Conservation (phyloP, 1,140 invertebrate species). For the Euborellia annulipes region DNA sequence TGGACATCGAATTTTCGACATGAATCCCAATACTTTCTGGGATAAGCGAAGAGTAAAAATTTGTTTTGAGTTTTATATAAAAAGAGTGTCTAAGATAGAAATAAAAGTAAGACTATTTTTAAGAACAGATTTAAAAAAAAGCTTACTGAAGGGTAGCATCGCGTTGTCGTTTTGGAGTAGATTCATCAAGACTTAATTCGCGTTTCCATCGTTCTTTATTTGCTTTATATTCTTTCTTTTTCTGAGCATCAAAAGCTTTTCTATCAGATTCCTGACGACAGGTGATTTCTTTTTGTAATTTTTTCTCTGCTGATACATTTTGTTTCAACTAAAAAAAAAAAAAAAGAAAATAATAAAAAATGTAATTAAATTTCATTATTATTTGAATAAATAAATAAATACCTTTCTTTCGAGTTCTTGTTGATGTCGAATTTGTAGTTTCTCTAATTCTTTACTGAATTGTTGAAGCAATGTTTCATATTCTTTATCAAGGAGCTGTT, state of each 20-base stretch:
- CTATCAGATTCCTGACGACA: slow-evolving; percentile 77
- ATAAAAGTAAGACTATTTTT: not conserved
- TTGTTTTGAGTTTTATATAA: not conserved
- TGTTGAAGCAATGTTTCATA: slow-evolving; percentile 83
- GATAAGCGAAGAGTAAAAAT: not conserved
- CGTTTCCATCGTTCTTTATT: slow-evolving; percentile 95
- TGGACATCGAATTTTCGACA: no score
- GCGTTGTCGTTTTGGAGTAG: slow-evolving; percentile 79
- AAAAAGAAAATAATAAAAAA: slow-evolving; percentile 1
- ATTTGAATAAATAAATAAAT: slow-evolving; percentile 2
- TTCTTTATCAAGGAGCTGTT: slow-evolving; percentile 87
- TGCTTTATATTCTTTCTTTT: slow-evolving; percentile 95
- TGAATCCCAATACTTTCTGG: no score
- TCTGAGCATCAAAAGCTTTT: slow-evolving; percentile 74
- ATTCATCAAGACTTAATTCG: slow-evolving; percentile 77
- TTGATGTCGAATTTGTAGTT: slow-evolving; percentile 70
- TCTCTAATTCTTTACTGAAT: slow-evolving; percentile 84
- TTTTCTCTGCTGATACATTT: slow-evolving; percentile 77
- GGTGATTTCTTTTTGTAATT: slow-evolving; percentile 82
- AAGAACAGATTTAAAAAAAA: not conserved
- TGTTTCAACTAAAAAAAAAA: slow-evolving; percentile 46
- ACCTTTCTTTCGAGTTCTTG: slow-evolving; percentile 77
- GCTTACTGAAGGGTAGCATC: slow-evolving; percentile 74
- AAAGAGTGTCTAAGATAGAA: not conserved
- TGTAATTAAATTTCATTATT: not conserved